phyloP scores from a whole-genome alignment of 2,113 vertebrate genomes.

The Lutjanus erythropterus region DNA sequence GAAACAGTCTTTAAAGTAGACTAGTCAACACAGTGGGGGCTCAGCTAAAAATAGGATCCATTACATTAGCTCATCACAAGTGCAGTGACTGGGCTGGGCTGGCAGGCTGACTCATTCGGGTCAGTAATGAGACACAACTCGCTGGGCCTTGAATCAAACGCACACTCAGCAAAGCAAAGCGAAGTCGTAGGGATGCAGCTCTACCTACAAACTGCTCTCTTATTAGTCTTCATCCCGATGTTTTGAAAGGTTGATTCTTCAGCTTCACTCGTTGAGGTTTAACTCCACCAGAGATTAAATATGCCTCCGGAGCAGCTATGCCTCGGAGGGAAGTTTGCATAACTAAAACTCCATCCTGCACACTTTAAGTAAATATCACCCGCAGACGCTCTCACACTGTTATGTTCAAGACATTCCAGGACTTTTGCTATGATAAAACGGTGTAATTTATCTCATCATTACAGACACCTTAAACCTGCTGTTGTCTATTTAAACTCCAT shows the following conservation, averaged over 20 bases:
- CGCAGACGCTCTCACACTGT: slow-evolving; percentile 5
- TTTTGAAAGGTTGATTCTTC: neutral
- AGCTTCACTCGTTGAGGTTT: neutral
- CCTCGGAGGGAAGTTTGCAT: slow-evolving; percentile 1
- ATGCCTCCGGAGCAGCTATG: slow-evolving; percentile 10
- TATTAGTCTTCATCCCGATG: neutral
- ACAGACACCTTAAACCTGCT: neutral
- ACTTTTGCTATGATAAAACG: slow-evolving; percentile 16
- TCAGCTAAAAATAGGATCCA: slow-evolving; percentile 56
- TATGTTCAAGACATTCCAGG: slow-evolving; percentile 43
- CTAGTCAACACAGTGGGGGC: slow-evolving; percentile 24
- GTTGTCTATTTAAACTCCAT: slow-evolving; percentile 9
- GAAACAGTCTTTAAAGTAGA: neutral
- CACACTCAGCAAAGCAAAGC: slow-evolving; percentile 15
- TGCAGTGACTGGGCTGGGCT: neutral
- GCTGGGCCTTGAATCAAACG: slow-evolving; percentile 12
- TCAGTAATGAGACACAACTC: slow-evolving; percentile 37
- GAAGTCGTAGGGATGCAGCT: neutral
- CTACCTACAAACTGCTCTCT: neutral
- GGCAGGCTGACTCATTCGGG: slow-evolving; percentile 36
- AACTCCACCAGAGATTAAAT: neutral
- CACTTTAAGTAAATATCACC: slow-evolving; percentile 46
- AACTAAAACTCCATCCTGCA: slow-evolving; percentile 2
- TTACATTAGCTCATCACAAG: slow-evolving; percentile 47
- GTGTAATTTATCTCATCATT: neutral